Percentiles rank a stretch among this genome's conserved stretches.
Conservation (phyloP, 2,888 invertebrate species). For the Microctonus hyperodae region DNA sequence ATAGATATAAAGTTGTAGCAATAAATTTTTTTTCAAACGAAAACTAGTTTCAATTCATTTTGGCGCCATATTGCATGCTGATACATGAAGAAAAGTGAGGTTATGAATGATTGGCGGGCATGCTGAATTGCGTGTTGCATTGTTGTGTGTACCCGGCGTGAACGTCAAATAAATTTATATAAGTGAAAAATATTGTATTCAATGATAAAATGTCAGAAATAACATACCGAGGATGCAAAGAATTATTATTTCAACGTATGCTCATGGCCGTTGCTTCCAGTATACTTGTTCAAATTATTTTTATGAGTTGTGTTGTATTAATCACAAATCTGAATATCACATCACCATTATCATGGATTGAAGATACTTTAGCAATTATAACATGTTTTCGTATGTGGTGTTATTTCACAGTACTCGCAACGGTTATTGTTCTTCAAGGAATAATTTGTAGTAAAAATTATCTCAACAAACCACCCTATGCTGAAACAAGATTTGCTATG, state of each 20-base stretch:
- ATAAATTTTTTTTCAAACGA: too few relatives aligned
- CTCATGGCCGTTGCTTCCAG: conserved; percentile 70
- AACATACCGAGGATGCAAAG: conserved; percentile 63
- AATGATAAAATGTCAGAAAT: conserved; percentile 32
- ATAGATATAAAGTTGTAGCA: too few relatives aligned
- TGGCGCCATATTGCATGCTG: background rate
- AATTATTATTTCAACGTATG: conserved; percentile 68
- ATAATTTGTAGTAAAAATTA: conserved; percentile 76
- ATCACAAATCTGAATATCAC: conserved; percentile 70
- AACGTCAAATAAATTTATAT: too few relatives aligned
- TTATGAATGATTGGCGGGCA: too few relatives aligned
- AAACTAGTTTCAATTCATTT: background rate
- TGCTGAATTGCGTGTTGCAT: too few relatives aligned
- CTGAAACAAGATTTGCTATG: conserved; percentile 73
- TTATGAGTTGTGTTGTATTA: conserved; percentile 53
- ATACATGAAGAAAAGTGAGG: background rate
- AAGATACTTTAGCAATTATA: conserved; percentile 68
- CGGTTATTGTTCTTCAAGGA: conserved; percentile 75
- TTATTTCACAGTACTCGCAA: conserved; percentile 70
- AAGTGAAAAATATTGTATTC: background rate
- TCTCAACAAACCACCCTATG: conserved; percentile 69
- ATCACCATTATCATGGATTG: conserved; percentile 73
- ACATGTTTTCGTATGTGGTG: conserved; percentile 72
- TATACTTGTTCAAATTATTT: conserved; percentile 61
- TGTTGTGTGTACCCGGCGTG: too few relatives aligned